Evolutionary conservation across 2,113 vertebrate species (phyloP), one percentile per base, ranked within the genome.

Genomic region (Psilopogon haemacephalus): DNA sequence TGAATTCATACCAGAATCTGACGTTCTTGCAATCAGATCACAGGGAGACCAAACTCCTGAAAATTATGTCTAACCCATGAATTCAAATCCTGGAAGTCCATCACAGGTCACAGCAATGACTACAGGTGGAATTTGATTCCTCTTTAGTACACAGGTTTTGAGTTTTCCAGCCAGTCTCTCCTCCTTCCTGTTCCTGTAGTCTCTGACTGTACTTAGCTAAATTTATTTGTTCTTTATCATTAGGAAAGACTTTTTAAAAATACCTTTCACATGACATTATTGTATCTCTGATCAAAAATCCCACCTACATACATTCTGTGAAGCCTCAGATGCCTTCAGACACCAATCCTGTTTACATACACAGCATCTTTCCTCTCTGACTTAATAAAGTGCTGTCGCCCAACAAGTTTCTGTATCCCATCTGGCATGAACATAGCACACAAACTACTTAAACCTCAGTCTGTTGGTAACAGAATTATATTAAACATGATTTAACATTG

Each of bases 221-320:
- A 89, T 90, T 80, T 90, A 83, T 70, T 74, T 87, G 37, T 58
- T 87, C 40, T 87, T 87, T 91, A 77, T 38, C 63, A 62, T 77
- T 90, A 91, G 56, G 56, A 80, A 84, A 89, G 37, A 67, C 30
- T 62, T 3, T 52, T 89, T 90, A 42, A 79, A 4, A 89, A 84
- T 89, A 85, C 89, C 82, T 85, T 85, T 92, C 60, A 63, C 38
- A 93, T 89, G 77, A 86, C 37, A 89, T 73, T 28, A 76, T 79
- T 90, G 83, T 60, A 83, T n/a, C 52, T 32, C 44, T 28, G 72
- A 59, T 83, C 75, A 94, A 90, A 89, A 85, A 86, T 63, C 35
- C 94, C 93, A 91, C 96, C 94, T 86, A 95, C 94, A 83, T 55
- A 95, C 93, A 85, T 94, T 95, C 94, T 96, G 94, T 85, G 86